Evolutionary conservation across 2,888 invertebrate species (phyloP).

Genomic region (Ornithoptera alexandrae): DNA sequence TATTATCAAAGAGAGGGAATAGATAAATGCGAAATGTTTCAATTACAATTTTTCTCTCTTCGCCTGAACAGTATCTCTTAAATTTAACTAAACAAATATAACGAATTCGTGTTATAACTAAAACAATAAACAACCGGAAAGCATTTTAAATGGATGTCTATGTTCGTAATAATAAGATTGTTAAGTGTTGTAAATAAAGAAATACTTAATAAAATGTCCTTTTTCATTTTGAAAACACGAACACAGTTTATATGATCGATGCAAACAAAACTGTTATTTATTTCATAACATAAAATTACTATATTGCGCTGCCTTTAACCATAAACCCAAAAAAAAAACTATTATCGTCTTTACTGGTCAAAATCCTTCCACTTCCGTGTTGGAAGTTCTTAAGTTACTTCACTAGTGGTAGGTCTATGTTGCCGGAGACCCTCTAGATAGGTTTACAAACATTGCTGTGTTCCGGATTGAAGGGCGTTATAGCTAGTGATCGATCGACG

Average conservation of each 20-base stretch:
- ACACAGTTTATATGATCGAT: background rate
- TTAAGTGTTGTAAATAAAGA: constrained; percentile 61
- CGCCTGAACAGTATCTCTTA: background rate
- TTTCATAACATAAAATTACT: no score
- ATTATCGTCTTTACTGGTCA: no score
- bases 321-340: no score
- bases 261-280: background rate
- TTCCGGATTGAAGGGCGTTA: no score
- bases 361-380: no score
- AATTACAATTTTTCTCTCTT: background rate
- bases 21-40: background rate
- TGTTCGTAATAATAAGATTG: constrained; percentile 46
- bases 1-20: background rate
- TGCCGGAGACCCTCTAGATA: no score
- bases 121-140: constrained; percentile 34
- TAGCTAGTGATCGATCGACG: no score
- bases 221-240: background rate
- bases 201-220: constrained; percentile 39
- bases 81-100: background rate
- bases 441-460: no score
- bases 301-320: no score
- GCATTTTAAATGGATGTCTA: constrained; percentile 42
- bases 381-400: no score
- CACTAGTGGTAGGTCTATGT: no score
- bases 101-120: constrained; percentile 8